These are phyloP conservation scores for Porites australiensis DNA, from an alignment of 64 coral and sea anemone species.

Conservation along the genomic window DNA sequence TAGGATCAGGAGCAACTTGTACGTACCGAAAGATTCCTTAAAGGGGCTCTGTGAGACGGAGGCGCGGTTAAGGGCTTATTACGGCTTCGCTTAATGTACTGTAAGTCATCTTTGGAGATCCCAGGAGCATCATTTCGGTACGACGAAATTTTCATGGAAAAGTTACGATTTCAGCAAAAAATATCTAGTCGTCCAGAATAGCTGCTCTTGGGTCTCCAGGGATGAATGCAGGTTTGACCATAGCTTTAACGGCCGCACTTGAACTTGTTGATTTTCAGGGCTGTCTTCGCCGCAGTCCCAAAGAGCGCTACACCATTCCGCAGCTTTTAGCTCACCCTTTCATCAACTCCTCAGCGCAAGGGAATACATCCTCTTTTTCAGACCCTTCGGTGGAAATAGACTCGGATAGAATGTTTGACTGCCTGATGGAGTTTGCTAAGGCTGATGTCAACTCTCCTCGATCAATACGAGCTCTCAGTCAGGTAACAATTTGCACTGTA, in stretches of 20 bases:
- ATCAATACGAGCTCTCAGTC: slow-evolving; percentile 76
- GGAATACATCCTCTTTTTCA: not conserved
- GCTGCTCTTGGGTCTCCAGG: too few relatives aligned
- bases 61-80: too few relatives aligned
- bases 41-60: too few relatives aligned
- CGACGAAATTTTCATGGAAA: too few relatives aligned
- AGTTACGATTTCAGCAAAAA: too few relatives aligned
- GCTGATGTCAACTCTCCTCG: slow-evolving; percentile 85
- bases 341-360: slow-evolving; percentile 47
- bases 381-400: slow-evolving; percentile 15
- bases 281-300: slow-evolving; percentile 81
- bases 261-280: slow-evolving; percentile 46
- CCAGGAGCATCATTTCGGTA: too few relatives aligned
- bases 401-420: slow-evolving; percentile 75
- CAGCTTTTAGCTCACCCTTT: slow-evolving; percentile 81
- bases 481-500: slow-evolving; percentile 51
- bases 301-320: slow-evolving; percentile 82
- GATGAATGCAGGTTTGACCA: not conserved
- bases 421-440: slow-evolving; percentile 79
- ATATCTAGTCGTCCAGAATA: too few relatives aligned
- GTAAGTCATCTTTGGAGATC: too few relatives aligned
- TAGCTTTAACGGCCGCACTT: not conserved
- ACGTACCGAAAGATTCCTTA: too few relatives aligned
- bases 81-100: too few relatives aligned
- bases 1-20: too few relatives aligned